phyloP scores from a whole-genome alignment of 2,797 vertebrate species.

The Apogon talboti region DNA sequence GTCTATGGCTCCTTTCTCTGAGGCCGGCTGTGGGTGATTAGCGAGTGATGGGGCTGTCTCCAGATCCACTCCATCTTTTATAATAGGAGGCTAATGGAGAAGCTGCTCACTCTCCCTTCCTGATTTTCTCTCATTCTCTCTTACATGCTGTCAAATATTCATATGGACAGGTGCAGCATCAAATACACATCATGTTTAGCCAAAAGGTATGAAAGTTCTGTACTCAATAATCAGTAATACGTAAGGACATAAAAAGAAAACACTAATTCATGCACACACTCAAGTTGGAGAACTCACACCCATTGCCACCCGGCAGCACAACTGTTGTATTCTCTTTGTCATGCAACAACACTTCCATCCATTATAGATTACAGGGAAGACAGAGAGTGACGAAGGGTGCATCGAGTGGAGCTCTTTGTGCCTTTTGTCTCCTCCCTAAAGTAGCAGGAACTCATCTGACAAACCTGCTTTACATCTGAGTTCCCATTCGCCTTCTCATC shows the following conservation, averaged over 20 bases:
- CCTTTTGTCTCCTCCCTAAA: conserved; percentile 63
- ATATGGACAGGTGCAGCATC: conserved; percentile 35
- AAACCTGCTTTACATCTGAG: conserved; percentile 55
- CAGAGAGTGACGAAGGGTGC: conserved; percentile 55
- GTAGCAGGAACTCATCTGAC: conserved; percentile 61
- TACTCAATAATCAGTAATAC: conserved; percentile 4
- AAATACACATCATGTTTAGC: conserved; percentile 24
- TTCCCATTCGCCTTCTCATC: conserved; percentile 43
- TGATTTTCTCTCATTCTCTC: conserved; percentile 20
- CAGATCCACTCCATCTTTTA: conserved; percentile 69
- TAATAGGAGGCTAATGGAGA: conserved; percentile 73
- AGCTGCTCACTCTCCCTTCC: conserved; percentile 30
- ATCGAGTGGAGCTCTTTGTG: conserved; percentile 57
- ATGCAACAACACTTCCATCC: conserved; percentile 74
- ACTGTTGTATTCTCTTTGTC: conserved; percentile 66
- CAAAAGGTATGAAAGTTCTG: conserved; percentile 19
- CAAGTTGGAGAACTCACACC: conserved; percentile 23
- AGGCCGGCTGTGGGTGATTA: conserved; percentile 69
- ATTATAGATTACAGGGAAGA: conserved; percentile 77
- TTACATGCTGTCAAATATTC: conserved; percentile 26
- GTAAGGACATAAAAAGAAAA: conserved; percentile 15
- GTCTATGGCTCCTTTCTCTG: conserved; percentile 55
- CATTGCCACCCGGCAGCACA: conserved; percentile 22
- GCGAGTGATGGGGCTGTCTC: conserved; percentile 72
- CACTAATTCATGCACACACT: conserved; percentile 8